Conservation (phyloP, 2,888 invertebrate genomes). For the Syrista parreyssii region DNA sequence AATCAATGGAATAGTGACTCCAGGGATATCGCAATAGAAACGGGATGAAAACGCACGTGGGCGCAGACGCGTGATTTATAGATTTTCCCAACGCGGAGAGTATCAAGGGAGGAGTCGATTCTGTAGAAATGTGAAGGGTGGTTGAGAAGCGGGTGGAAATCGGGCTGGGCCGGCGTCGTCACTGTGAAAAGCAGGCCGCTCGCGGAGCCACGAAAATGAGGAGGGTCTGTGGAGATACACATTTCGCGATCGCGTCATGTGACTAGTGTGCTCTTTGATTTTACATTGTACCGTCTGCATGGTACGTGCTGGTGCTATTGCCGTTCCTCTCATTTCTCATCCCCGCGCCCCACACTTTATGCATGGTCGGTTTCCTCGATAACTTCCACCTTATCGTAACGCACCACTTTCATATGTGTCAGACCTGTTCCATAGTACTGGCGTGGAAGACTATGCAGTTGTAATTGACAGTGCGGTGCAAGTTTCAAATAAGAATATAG, state of each 20-base stretch:
- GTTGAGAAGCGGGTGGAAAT: slow-evolving; percentile 1
- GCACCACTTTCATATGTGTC: neutral
- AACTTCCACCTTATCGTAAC: neutral
- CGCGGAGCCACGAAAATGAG: slow-evolving; percentile 17
- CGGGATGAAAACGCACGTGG: slow-evolving; percentile 3
- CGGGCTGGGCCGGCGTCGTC: slow-evolving; percentile 36
- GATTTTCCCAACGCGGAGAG: slow-evolving; percentile 54
- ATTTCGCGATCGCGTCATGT: slow-evolving; percentile 39
- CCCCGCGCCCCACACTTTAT: neutral
- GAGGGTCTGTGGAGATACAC: slow-evolving; percentile 26
- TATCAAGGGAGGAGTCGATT: slow-evolving; percentile 18
- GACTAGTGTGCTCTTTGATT: slow-evolving; percentile 30
- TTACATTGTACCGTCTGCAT: slow-evolving; percentile 17
- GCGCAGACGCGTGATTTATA: slow-evolving; percentile 64
- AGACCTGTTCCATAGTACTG: neutral
- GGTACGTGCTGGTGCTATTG: neutral
- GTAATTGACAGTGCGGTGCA: neutral
- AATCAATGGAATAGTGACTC: neutral
- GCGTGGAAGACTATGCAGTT: neutral
- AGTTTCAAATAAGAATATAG: neutral
- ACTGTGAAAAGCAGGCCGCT: slow-evolving; percentile 8
- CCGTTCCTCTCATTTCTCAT: neutral
- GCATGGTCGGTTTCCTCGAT: neutral
- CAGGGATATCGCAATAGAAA: neutral
- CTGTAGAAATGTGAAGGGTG: slow-evolving; percentile 23